phyloP scores from a whole-genome alignment of 2,888 invertebrate genomes.

The Flexamia atlantica region DNA sequence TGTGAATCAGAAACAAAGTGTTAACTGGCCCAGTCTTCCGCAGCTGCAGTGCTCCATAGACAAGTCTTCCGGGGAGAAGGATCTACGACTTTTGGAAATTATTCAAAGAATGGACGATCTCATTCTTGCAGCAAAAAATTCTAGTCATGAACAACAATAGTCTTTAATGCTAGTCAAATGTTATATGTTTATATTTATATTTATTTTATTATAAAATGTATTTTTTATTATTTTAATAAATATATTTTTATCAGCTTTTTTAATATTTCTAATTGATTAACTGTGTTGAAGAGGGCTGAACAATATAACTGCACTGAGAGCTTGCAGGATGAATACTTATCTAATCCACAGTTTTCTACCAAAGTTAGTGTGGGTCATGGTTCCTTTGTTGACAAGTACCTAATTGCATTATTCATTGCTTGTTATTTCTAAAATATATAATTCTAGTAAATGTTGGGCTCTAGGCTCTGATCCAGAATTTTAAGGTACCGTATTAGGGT shows the following conservation, averaged over 20 bases:
- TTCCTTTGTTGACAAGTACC: too few relatives aligned
- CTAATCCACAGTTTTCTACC: too few relatives aligned
- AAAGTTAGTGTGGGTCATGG: too few relatives aligned
- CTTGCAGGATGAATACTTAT: too few relatives aligned
- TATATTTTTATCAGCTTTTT: neutral
- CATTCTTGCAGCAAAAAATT: constrained; percentile 56
- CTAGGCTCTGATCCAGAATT: too few relatives aligned
- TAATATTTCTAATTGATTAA: too few relatives aligned
- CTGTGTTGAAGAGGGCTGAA: too few relatives aligned
- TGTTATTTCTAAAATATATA: too few relatives aligned
- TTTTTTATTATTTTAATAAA: neutral
- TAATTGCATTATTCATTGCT: too few relatives aligned
- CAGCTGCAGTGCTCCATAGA: neutral
- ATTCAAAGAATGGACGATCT: constrained; percentile 52
- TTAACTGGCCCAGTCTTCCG: constrained; percentile 53
- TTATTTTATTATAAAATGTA: neutral
- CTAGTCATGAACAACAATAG: constrained; percentile 42
- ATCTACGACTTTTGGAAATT: constrained; percentile 57
- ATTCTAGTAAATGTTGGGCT: too few relatives aligned
- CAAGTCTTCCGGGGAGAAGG: constrained; percentile 41
- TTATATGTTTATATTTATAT: neutral
- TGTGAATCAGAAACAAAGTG: neutral
- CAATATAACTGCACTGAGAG: too few relatives aligned
- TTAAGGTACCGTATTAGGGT: too few relatives aligned
- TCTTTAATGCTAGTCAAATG: neutral